These are phyloP conservation scores for Archegozetes longisetosus DNA, from an alignment of 1,140 invertebrate species.

Conservation along the genomic window DNA sequence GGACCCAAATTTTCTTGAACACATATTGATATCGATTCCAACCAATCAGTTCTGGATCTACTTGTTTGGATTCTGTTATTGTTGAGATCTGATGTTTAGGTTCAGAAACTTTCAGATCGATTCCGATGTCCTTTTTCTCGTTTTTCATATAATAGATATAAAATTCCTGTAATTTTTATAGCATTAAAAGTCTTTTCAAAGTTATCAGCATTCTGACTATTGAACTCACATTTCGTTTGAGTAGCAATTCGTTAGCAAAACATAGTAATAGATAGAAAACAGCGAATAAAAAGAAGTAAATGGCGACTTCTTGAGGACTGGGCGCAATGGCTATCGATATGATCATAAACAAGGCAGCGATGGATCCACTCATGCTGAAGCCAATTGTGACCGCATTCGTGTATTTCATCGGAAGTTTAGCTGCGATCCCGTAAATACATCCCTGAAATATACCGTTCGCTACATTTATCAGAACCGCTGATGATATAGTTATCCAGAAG, in stretches of 20 bases:
- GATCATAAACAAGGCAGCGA: neutral
- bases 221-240: slow-evolving; percentile 1
- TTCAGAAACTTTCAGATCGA: neutral
- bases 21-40: slow-evolving; percentile 4
- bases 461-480: slow-evolving; percentile 72
- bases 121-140: neutral
- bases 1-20: slow-evolving; percentile 41
- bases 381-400: slow-evolving; percentile 49
- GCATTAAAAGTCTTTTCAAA: neutral
- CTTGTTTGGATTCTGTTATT: neutral
- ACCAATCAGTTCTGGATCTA: neutral
- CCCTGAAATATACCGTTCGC: slow-evolving; percentile 61
- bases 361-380: neutral
- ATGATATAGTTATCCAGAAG: slow-evolving; percentile 73
- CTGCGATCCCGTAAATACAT: slow-evolving; percentile 86
- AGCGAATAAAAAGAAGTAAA: slow-evolving; percentile 10
- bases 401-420: slow-evolving; percentile 75
- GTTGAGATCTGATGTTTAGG: neutral
- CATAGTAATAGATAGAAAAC: slow-evolving; percentile 2
- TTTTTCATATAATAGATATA: neutral
- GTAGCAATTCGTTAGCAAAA: neutral
- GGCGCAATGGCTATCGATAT: neutral
- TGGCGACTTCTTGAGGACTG: neutral
- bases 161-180: neutral
- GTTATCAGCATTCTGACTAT: neutral